phyloP scores from a whole-genome alignment of 2,113 vertebrate genomes.

The Abramis brama region DNA sequence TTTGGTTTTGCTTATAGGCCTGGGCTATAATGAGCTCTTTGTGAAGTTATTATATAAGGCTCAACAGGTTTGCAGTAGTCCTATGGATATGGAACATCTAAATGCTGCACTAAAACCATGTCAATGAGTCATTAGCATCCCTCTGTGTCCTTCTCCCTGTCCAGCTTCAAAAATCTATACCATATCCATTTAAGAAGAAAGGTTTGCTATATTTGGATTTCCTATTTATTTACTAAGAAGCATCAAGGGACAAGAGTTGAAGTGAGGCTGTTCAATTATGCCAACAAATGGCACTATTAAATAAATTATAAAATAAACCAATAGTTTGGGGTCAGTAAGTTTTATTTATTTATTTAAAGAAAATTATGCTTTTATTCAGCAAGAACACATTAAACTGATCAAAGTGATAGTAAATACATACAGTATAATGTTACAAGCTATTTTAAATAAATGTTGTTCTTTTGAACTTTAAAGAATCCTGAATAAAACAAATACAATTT shows the following conservation, averaged over 20 bases:
- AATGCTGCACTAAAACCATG: constrained; percentile 36
- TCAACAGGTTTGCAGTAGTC: background rate
- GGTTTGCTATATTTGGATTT: background rate
- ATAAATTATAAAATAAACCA: background rate
- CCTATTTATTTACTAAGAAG: background rate
- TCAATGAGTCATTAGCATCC: constrained; percentile 29
- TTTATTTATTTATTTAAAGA: background rate
- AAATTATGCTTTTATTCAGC: background rate
- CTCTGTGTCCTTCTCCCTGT: no score
- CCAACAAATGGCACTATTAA: background rate
- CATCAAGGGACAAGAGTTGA: background rate
- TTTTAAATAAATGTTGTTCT: background rate
- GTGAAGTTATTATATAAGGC: constrained; percentile 23
- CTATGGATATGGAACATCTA: constrained; percentile 17
- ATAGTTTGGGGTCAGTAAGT: no score
- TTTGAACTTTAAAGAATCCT: background rate
- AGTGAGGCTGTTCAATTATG: background rate
- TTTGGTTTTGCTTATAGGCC: constrained; percentile 65
- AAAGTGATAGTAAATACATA: background rate
- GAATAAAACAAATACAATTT: background rate
- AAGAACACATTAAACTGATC: background rate
- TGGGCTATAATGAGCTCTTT: constrained; percentile 68
- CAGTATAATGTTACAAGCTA: background rate
- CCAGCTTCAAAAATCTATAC: background rate
- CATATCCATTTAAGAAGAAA: background rate